These are phyloP conservation scores for Eidolon helvum DNA, from an alignment of 2,113 vertebrate species.

Conservation along the genomic window DNA sequence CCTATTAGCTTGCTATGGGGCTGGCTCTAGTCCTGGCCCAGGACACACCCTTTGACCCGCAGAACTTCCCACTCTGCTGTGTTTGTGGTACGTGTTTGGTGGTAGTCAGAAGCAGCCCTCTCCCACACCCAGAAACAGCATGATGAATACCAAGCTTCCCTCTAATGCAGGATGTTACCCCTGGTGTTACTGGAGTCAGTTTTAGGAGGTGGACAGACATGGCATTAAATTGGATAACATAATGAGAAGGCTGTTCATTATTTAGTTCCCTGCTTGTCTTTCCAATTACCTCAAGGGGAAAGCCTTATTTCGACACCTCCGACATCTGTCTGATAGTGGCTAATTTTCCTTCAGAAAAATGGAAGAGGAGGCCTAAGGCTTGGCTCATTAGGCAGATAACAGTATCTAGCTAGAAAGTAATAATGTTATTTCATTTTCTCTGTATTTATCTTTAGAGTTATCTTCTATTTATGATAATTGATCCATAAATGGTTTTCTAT, in stretches of 20 bases:
- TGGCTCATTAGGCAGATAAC: background rate
- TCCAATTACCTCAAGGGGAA: background rate
- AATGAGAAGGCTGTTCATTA: background rate
- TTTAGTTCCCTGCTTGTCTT: background rate
- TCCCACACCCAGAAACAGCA: background rate
- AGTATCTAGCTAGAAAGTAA: background rate
- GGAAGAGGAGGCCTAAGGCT: background rate
- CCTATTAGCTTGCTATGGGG: background rate
- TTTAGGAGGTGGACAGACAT: background rate
- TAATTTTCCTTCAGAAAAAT: constrained; percentile 23
- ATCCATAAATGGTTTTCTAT: background rate
- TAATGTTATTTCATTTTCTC: background rate
- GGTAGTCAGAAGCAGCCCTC: background rate
- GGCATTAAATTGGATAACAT: background rate
- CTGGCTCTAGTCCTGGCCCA: background rate
- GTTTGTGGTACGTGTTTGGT: background rate
- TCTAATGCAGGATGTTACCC: background rate
- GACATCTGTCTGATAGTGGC: background rate
- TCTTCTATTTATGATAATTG: background rate
- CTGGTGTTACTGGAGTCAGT: background rate
- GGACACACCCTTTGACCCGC: background rate
- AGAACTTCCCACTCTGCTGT: background rate
- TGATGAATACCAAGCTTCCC: background rate
- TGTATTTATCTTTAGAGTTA: background rate
- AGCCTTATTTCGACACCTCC: background rate